phyloP scores from a whole-genome alignment of 2,797 vertebrate genomes.

The Urophycis tenuis region DNA sequence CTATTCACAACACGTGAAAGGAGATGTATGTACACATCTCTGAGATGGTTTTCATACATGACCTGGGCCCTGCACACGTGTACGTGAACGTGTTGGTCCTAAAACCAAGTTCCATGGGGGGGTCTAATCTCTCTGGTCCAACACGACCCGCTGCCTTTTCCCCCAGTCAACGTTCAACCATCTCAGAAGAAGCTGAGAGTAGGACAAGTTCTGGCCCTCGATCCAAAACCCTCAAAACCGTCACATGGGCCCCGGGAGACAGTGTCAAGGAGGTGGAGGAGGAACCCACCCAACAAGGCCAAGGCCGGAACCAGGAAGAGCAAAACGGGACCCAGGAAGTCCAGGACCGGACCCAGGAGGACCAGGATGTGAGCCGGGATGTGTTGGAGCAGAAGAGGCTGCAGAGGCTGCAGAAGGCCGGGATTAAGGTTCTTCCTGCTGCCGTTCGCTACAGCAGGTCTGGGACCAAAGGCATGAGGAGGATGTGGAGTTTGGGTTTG shows the following conservation, averaged over 20 bases:
- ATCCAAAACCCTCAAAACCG: conserved; percentile 57
- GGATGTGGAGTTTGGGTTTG: neutral
- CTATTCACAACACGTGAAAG: neutral
- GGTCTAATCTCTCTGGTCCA: neutral
- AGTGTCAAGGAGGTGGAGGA: conserved; percentile 31
- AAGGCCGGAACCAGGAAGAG: conserved; percentile 53
- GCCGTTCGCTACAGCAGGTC: conserved; percentile 84
- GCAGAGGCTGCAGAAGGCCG: conserved; percentile 79
- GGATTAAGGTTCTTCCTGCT: conserved; percentile 83
- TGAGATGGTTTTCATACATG: neutral
- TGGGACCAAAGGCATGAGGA: conserved; percentile 51
- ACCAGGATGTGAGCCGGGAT: conserved; percentile 54
- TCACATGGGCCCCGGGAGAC: conserved; percentile 62
- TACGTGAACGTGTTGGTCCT: neutral
- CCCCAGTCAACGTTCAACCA: conserved; percentile 43
- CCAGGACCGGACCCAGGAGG: conserved; percentile 58
- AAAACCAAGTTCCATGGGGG: neutral
- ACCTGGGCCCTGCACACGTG: neutral
- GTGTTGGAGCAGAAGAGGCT: conserved; percentile 71
- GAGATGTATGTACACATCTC: no score
- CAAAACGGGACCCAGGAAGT: conserved; percentile 60
- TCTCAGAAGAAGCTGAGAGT: conserved; percentile 37
- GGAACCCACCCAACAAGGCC: neutral
- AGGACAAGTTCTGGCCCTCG: conserved; percentile 35
- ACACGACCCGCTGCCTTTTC: conserved; percentile 18